Percentiles rank a stretch among this genome's conserved stretches.
Evolutionary conservation across 2,888 invertebrate species (phyloP).

Genomic region (Meiosimyza decipiens): DNA sequence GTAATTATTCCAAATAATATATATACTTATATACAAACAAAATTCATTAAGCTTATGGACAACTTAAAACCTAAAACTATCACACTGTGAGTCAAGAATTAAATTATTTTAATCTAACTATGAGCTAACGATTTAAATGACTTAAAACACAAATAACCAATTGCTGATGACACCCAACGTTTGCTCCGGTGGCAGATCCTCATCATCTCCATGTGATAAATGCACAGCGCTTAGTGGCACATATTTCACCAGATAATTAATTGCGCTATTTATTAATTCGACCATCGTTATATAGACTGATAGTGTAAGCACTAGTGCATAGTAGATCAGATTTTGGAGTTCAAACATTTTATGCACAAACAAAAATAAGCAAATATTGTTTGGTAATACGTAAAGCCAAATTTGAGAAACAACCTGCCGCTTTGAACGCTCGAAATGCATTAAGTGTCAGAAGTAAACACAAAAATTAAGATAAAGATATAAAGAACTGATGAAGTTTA

Average conservation of each 20-base stretch:
- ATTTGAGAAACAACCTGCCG: background rate
- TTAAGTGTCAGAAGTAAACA: background rate
- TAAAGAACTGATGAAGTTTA: no score
- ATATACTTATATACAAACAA: no score
- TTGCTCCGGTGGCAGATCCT: conserved; percentile 30
- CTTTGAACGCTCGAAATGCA: background rate
- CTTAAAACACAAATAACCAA: conserved; percentile 45
- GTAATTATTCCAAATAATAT: background rate
- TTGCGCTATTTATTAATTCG: conserved; percentile 38
- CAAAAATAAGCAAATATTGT: background rate
- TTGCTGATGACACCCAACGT: conserved; percentile 48
- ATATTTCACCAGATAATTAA: conserved; percentile 38
- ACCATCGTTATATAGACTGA: conserved; percentile 40
- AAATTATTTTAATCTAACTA: background rate
- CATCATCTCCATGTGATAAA: conserved; percentile 12
- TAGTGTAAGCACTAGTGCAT: conserved; percentile 15
- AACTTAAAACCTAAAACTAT: no score
- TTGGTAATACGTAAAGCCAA: background rate
- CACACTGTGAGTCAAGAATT: no score
- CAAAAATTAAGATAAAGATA: background rate
- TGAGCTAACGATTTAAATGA: background rate
- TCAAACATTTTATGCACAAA: conserved; percentile 2
- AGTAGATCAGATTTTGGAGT: background rate
- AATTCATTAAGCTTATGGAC: no score
- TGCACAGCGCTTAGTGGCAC: conserved; percentile 44